Percentiles rank a stretch among this genome's conserved stretches.
These are phyloP conservation scores for Lophochroa leadbeateri DNA, from an alignment of 2,113 vertebrate genomes.

Conservation along the genomic window DNA sequence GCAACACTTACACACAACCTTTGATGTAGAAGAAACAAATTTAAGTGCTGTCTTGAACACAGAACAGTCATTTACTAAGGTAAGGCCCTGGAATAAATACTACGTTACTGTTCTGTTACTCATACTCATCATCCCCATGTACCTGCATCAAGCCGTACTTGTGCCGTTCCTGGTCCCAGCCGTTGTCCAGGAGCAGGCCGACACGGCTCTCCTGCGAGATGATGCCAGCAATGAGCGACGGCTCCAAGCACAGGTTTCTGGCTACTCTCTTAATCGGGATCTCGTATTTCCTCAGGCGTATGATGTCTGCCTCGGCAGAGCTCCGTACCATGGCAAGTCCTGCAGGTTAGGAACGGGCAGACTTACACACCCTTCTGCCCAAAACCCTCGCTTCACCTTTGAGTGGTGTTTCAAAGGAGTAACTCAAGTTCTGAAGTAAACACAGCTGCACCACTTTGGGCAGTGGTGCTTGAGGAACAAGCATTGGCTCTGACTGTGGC, in stretches of 20 bases:
- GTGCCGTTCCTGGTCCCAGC: conserved; percentile 55
- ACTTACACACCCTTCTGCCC: not conserved
- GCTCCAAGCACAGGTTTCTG: conserved; percentile 72
- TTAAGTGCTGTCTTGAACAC: not conserved
- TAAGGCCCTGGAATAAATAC: not conserved
- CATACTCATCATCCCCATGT: rapidly evolving
- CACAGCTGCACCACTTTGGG: rapidly evolving
- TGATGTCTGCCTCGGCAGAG: conserved; percentile 67
- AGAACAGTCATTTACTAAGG: not conserved
- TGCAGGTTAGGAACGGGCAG: not conserved
- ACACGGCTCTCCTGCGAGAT: conserved; percentile 76
- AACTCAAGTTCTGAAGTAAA: not conserved
- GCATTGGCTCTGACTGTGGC: rapidly evolving
- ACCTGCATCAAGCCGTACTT: conserved; percentile 78
- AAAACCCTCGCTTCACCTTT: not conserved
- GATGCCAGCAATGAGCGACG: conserved; percentile 76
- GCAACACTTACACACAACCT: not conserved
- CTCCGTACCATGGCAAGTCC: conserved; percentile 66
- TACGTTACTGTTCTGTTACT: not conserved
- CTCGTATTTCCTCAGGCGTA: conserved; percentile 65
- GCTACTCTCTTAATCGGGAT: conserved; percentile 59
- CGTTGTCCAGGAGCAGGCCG: conserved; percentile 24
- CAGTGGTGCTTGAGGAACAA: not conserved
- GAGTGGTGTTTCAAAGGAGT: not conserved
- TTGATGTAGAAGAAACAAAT: not conserved